phyloP scores from a whole-genome alignment of 2,113 vertebrate species.

The Coptodon bakossiorum region DNA sequence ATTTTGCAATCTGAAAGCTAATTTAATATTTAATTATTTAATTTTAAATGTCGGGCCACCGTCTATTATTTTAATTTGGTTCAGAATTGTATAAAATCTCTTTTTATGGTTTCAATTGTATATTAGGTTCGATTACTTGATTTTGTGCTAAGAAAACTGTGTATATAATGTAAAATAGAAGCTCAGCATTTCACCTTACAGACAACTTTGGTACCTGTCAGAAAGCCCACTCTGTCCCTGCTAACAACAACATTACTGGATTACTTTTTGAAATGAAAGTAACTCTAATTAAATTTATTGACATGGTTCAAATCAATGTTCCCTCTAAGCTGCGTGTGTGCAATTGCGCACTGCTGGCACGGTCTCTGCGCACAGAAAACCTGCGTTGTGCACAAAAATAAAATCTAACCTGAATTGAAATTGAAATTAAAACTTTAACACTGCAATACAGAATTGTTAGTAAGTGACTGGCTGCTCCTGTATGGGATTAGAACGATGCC shows the following conservation, averaged over 20 bases:
- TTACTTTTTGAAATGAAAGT: not conserved
- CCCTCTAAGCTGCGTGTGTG: too few species aligned
- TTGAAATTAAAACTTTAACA: too few species aligned
- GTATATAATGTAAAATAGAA: not conserved
- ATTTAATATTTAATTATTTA: not conserved
- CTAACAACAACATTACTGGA: not conserved
- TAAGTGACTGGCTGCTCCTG: too few species aligned
- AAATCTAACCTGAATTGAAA: too few species aligned
- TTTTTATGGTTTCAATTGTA: not conserved
- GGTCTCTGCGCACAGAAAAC: too few species aligned
- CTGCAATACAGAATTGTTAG: too few species aligned
- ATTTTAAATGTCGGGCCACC: accelerated
- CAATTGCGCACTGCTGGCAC: too few species aligned
- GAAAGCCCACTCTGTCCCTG: not conserved
- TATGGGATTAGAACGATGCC: too few species aligned
- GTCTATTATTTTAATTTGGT: not conserved
- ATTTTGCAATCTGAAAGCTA: not conserved
- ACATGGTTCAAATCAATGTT: not conserved
- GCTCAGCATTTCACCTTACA: not conserved
- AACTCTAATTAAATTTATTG: not conserved
- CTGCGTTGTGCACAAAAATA: too few species aligned
- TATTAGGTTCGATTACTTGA: not conserved
- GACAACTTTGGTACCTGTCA: not conserved
- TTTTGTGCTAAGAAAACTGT: not conserved
- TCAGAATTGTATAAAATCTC: not conserved